Evolutionary conservation across 1,140 invertebrate species (phyloP), one percentile per base, ranked within the genome.

Genomic region (Drusus annulatus): DNA sequence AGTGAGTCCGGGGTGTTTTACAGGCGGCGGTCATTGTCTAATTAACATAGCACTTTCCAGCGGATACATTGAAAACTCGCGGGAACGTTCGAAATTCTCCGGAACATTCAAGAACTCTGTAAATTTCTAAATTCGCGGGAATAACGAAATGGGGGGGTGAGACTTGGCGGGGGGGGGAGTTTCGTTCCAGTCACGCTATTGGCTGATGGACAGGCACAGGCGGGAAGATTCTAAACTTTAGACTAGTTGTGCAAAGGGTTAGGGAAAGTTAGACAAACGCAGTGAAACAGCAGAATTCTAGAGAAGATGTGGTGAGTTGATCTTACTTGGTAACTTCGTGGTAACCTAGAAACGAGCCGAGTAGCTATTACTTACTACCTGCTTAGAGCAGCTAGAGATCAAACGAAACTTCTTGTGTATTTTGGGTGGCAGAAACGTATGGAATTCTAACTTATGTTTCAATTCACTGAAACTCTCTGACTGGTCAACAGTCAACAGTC

Each of bases 41-140:
- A 80, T 76, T 80, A 80, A 56, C 79, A 80, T 80, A 63, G 45
- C 68, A n/a, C 50, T 25, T 21, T 17, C 19, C 13, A 23, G 19
- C 17, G 36, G 36, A 45, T 45, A 45, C 36, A 13, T 45, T 45
- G 8, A 45, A 45, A 45, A 45, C 36, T 45, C 36, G 36, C 36
- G 36, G 36, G 36, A 45, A 45, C 36, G 13, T 45, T 45, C 0
- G 8, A 45, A 45, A 45, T 45, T 45, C 36, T 45, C 36, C 10
- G 36, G 36, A 45, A 45, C 36, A 45, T 45, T 45, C 36, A 45
- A 10, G 36, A 45, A 45, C 36, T 45, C 36, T 45, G 36, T 17
- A 23, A 60, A 17, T 60, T 60, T 56, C 7, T 10, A n/a, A 8
- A 17, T 56, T 56, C 52, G 52, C 52, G 52, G 52, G 52, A 19